A percentile compares a stretch with the other conserved stretches of the same genome.
Evolutionary conservation across 2,797 vertebrate species (phyloP).

Genomic region (Karalla daura): DNA sequence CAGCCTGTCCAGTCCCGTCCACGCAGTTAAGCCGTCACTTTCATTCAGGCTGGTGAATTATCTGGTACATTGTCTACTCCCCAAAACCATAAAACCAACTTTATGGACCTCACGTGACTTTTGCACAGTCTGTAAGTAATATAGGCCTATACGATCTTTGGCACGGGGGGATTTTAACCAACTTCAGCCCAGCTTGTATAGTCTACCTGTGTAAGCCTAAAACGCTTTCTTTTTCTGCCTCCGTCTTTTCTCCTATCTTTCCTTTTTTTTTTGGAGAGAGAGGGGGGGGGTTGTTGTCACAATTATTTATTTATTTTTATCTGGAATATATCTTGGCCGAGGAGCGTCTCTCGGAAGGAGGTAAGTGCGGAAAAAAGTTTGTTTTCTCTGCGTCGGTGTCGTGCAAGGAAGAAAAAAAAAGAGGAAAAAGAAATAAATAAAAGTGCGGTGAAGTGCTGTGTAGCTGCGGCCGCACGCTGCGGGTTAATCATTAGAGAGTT

Average conservation of each 20-base stretch:
- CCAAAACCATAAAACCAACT: constrained; percentile 99
- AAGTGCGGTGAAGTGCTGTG: neutral
- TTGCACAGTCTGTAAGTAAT: constrained; percentile 99
- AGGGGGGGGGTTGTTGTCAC: too few species aligned
- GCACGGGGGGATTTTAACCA: constrained; percentile 78
- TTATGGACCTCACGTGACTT: constrained; percentile 99
- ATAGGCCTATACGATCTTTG: constrained; percentile 91
- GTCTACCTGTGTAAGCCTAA: constrained; percentile 69
- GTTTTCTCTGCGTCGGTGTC: constrained; percentile 35
- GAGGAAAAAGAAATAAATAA: too few species aligned
- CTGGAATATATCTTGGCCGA: too few species aligned
- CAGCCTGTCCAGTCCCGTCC: constrained; percentile 90
- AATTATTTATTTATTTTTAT: too few species aligned
- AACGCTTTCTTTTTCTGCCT: constrained; percentile 15
- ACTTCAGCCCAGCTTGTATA: constrained; percentile 77
- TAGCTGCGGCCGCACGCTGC: neutral
- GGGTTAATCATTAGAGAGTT: constrained; percentile 46
- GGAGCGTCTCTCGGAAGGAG: constrained; percentile 50
- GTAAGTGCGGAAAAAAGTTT: constrained; percentile 67
- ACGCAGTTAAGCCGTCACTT: constrained; percentile 99
- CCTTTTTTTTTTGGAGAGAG: too few species aligned
- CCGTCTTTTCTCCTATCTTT: too few species aligned
- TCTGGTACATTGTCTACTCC: constrained; percentile 99
- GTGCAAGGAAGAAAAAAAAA: neutral
- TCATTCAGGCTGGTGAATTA: constrained; percentile 99